Evolutionary conservation across 92 coral and sea anemone species (phyloP).

Genomic region (Heteractis magnifica): DNA sequence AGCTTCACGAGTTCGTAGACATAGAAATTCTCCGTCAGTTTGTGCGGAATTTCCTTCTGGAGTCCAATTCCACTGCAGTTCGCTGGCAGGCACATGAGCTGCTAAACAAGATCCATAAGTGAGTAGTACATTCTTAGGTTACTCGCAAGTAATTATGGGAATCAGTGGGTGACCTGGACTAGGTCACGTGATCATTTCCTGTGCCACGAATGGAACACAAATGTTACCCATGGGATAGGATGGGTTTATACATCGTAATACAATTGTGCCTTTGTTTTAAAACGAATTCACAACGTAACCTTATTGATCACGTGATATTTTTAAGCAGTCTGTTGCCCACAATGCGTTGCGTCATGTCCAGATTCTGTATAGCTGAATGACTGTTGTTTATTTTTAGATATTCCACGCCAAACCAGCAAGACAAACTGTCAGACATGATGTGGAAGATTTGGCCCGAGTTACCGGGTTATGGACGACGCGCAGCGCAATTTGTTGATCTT

Average conservation of each 20-base stretch:
- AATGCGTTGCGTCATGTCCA: not conserved
- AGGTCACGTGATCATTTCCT: too few species aligned
- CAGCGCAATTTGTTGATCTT: conserved; percentile 96
- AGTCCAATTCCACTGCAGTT: conserved; percentile 94
- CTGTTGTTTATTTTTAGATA: conserved; percentile 44
- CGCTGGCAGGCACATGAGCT: conserved; percentile 98
- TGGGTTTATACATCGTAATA: too few species aligned
- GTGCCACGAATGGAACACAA: too few species aligned
- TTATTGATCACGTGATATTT: too few species aligned
- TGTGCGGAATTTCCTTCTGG: conserved; percentile 85
- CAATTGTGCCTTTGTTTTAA: too few species aligned
- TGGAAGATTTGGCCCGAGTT: conserved; percentile 98
- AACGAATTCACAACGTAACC: too few species aligned
- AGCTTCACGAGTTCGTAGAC: conserved; percentile 70
- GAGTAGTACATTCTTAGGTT: conserved; percentile 4
- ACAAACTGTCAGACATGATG: conserved; percentile 84
- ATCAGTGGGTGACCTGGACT: too few species aligned
- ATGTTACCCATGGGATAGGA: too few species aligned
- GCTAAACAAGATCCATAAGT: conserved; percentile 89
- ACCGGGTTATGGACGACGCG: conserved; percentile 95
- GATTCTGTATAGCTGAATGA: not conserved
- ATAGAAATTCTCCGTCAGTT: conserved; percentile 84
- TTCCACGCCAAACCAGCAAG: conserved; percentile 78
- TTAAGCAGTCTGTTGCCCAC: not conserved
- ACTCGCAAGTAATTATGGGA: not conserved